Evolutionary conservation across 2,888 invertebrate genomes (phyloP).

Genomic region (Blastobasis adustella): DNA sequence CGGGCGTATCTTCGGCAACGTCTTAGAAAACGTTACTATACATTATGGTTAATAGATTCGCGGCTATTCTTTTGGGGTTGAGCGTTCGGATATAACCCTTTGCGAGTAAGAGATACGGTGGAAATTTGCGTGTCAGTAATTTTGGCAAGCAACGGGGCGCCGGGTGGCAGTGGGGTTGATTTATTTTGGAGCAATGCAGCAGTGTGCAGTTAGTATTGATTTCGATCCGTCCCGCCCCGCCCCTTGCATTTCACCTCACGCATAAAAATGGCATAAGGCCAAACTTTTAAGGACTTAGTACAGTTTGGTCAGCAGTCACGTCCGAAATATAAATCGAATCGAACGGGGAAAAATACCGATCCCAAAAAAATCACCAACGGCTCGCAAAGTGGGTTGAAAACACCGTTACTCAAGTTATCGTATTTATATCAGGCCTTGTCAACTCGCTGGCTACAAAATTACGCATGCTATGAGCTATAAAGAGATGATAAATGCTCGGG

Average conservation of each 20-base stretch:
- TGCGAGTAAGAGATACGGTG: slow-evolving; percentile 19
- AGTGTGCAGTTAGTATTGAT: slow-evolving; percentile 75
- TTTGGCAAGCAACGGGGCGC: slow-evolving; percentile 59
- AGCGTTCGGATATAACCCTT: slow-evolving; percentile 19
- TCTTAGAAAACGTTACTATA: slow-evolving; percentile 34
- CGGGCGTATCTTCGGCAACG: slow-evolving; percentile 14
- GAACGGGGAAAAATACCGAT: too few species aligned
- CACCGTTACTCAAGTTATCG: neutral
- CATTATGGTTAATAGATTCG: slow-evolving; percentile 45
- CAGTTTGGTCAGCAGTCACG: too few species aligned
- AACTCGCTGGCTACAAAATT: slow-evolving; percentile 3
- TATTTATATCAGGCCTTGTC: neutral
- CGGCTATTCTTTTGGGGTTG: slow-evolving; percentile 27
- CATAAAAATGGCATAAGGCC: slow-evolving; percentile 64
- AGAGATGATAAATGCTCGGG: slow-evolving; percentile 46
- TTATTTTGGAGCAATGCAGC: slow-evolving; percentile 74
- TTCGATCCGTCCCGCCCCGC: slow-evolving; percentile 62
- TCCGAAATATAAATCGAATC: too few species aligned
- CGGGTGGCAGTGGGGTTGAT: slow-evolving; percentile 54
- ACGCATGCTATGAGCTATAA: slow-evolving; percentile 17
- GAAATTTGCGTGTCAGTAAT: slow-evolving; percentile 25
- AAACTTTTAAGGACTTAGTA: slow-evolving; percentile 20
- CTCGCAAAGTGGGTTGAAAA: too few species aligned
- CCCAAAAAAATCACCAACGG: too few species aligned
- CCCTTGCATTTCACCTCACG: slow-evolving; percentile 60